Evolutionary conservation across 2,888 invertebrate genomes (phyloP).

Genomic region (Drosophila pullipes): DNA sequence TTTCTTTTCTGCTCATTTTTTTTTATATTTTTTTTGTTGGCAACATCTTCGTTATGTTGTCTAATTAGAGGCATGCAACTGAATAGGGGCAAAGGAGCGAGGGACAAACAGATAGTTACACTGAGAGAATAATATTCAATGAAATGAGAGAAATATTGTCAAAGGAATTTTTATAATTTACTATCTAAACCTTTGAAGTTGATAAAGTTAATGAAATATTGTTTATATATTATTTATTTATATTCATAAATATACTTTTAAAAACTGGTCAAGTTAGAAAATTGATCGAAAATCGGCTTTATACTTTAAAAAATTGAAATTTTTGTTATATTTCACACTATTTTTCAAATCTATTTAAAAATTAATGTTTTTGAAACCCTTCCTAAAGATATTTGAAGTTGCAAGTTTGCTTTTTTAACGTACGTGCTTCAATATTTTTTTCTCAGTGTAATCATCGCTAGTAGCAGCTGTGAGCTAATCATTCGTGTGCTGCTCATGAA

Average conservation of each 20-base stretch:
- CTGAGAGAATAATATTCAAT: neutral
- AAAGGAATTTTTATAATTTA: neutral
- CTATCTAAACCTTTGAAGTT: neutral
- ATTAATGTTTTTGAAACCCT: neutral
- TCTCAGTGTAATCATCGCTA: slow-evolving; percentile 22
- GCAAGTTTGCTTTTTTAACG: neutral
- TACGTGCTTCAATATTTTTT: slow-evolving; percentile 11
- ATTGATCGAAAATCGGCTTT: too few species aligned
- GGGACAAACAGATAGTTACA: slow-evolving; percentile 12
- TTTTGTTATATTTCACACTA: neutral
- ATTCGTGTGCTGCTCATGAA: slow-evolving; percentile 27
- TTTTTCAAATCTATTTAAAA: neutral
- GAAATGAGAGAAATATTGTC: neutral
- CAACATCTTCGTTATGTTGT: slow-evolving; percentile 29
- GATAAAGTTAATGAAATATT: neutral
- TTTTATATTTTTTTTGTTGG: slow-evolving; percentile 11
- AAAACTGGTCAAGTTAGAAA: too few species aligned
- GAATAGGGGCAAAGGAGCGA: neutral
- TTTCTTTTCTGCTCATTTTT: neutral
- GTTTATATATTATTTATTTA: neutral
- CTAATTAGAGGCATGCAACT: slow-evolving; percentile 43
- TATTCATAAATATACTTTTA: neutral
- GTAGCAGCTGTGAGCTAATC: slow-evolving; percentile 49
- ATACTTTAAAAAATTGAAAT: neutral
- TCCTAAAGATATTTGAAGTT: neutral